These are phyloP conservation scores for Tetragnatha versicolor DNA, from an alignment of 1,140 invertebrate genomes.

Conservation along the genomic window DNA sequence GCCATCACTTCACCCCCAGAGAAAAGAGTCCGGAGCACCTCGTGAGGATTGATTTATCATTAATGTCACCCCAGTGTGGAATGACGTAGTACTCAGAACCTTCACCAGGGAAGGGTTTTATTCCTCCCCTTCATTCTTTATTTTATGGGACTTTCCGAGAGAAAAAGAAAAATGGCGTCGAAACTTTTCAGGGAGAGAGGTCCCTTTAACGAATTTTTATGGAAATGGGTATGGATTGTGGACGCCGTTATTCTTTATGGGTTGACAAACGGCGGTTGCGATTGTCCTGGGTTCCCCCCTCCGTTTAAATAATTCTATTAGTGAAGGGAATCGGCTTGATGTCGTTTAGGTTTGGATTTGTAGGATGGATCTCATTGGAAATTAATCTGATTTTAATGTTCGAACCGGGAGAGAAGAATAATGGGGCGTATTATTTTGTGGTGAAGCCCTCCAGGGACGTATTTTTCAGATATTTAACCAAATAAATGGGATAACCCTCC, in stretches of 20 bases:
- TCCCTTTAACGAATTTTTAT: background rate
- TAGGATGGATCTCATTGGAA: too few relatives aligned
- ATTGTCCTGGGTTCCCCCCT: too few relatives aligned
- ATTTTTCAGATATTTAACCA: too few relatives aligned
- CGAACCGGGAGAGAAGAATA: too few relatives aligned
- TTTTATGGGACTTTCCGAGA: background rate
- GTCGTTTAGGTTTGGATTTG: too few relatives aligned
- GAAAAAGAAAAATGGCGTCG: background rate
- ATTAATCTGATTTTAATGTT: too few relatives aligned
- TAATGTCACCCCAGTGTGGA: constrained; percentile 7
- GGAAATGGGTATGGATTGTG: background rate
- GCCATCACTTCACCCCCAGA: too few relatives aligned
- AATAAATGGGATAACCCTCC: too few relatives aligned
- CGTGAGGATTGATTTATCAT: constrained; percentile 26
- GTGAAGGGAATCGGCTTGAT: too few relatives aligned
- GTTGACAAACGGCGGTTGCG: background rate
- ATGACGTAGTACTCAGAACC: constrained; percentile 20
- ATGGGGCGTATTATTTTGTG: too few relatives aligned
- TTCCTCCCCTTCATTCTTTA: background rate
- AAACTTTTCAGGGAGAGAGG: background rate
- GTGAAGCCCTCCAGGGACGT: too few relatives aligned
- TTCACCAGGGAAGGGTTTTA: background rate
- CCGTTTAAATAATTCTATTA: too few relatives aligned
- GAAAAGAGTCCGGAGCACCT: background rate
- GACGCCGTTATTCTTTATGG: background rate